Evolutionary conservation across 1,140 invertebrate genomes (phyloP).

Genomic region (Pomacea maculata): DNA sequence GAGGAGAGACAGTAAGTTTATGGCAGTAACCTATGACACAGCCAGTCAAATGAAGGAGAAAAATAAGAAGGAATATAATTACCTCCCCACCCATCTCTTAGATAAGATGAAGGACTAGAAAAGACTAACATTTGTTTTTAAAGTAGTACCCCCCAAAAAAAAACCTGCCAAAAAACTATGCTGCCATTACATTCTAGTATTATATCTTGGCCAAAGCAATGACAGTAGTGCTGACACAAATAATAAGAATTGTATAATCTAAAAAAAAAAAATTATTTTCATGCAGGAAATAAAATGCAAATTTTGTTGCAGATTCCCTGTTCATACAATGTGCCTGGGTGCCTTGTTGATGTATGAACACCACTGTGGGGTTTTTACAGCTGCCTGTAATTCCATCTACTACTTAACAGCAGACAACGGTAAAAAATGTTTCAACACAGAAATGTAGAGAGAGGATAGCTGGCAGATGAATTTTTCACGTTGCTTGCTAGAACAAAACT

Average conservation of each 20-base stretch:
- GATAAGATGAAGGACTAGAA: no score
- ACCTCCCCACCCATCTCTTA: not conserved
- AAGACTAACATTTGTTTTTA: no score
- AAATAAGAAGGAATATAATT: not conserved
- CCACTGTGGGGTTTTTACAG: conserved; percentile 36
- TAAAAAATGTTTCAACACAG: conserved; percentile 9
- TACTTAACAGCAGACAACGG: conserved; percentile 54
- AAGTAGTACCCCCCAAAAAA: no score
- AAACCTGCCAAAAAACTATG: no score
- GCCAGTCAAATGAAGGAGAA: not conserved
- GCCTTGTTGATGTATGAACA: conserved; percentile 43
- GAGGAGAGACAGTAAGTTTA: conserved; percentile 35
- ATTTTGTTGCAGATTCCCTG: conserved; percentile 39
- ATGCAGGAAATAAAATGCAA: not conserved
- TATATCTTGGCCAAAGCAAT: no score
- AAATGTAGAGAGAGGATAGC: no score
- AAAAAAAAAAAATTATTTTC: no score
- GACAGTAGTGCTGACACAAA: no score
- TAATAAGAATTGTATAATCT: no score
- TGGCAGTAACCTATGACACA: not conserved
- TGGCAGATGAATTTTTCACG: no score
- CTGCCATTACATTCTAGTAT: no score
- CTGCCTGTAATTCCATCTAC: conserved; percentile 48
- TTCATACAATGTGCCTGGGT: conserved; percentile 51
- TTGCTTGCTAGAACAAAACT: no score